A percentile compares a stretch with the other conserved stretches of the same genome.
Conservation (phyloP, 2,888 invertebrate genomes). For the Hirtodrosophila confusa region DNA sequence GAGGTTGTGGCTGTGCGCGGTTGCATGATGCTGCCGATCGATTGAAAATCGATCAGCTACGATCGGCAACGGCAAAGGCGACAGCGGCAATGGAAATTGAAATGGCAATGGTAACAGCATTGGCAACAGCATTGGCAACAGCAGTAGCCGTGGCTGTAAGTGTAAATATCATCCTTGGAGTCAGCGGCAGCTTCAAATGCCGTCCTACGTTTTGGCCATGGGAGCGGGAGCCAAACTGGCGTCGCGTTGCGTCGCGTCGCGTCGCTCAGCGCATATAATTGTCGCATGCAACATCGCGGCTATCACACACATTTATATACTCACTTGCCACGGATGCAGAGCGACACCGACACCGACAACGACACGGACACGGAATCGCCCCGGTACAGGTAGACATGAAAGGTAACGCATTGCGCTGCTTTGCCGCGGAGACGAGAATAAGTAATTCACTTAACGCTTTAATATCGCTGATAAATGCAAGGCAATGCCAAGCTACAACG, state of each 20-base stretch:
- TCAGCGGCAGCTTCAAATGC: conserved; percentile 64
- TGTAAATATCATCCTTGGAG: conserved; percentile 47
- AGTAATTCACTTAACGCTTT: conserved; percentile 83
- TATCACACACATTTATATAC: conserved; percentile 50
- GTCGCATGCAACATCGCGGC: conserved; percentile 79
- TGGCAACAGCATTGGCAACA: conserved; percentile 22
- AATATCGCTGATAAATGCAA: conserved; percentile 80
- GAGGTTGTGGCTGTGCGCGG: conserved; percentile 67
- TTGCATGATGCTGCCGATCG: conserved; percentile 82
- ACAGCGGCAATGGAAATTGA: conserved; percentile 26
- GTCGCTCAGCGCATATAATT: conserved; percentile 73
- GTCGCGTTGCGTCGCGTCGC: too few species aligned
- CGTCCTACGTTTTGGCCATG: conserved; percentile 41
- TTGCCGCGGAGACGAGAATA: conserved; percentile 55
- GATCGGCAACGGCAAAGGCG: conserved; percentile 46
- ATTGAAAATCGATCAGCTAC: conserved; percentile 79
- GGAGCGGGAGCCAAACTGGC: conserved; percentile 78
- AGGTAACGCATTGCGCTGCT: conserved; percentile 75
- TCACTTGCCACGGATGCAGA: background rate
- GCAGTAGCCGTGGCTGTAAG: conserved; percentile 39
- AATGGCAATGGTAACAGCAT: conserved; percentile 28
- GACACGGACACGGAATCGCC: conserved; percentile 44
- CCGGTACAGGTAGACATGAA: conserved; percentile 73
- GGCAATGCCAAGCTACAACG: conserved; percentile 38
- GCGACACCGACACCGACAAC: conserved; percentile 1